Conservation (phyloP, 2,888 invertebrate genomes). For the Ferrisia virgata region DNA sequence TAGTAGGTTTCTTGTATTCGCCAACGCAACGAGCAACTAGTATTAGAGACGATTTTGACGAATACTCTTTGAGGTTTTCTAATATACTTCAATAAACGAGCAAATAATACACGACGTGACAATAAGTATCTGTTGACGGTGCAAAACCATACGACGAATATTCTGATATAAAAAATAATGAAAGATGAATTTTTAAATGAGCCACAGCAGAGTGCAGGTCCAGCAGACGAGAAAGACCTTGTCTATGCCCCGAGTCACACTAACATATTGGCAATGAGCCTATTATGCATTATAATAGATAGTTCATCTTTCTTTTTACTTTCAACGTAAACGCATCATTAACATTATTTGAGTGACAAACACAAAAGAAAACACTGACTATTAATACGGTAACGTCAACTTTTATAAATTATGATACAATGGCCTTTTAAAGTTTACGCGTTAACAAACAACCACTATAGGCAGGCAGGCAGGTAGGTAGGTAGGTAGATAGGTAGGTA, state of each 20-base stretch:
- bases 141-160: neutral
- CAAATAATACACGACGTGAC: too few species aligned
- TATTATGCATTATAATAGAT: conserved; percentile 32
- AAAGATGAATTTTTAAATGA: conserved; percentile 14
- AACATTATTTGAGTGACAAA: conserved; percentile 34
- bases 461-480: too few species aligned
- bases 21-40: too few species aligned
- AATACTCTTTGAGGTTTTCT: too few species aligned
- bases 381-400: conserved; percentile 31
- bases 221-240: conserved; percentile 19
- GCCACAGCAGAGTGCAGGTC: conserved; percentile 23
- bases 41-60: too few species aligned
- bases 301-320: conserved; percentile 24
- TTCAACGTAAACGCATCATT: conserved; percentile 40
- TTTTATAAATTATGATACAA: conserved; percentile 31
- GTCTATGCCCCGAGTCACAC: neutral
- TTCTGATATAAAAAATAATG: neutral
- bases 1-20: too few species aligned
- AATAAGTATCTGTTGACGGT: neutral
- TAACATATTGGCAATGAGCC: conserved; percentile 14
- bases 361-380: conserved; percentile 24
- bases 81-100: too few species aligned
- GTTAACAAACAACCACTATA: neutral
- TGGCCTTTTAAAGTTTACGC: conserved; percentile 29
- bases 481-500: too few species aligned